Conservation (phyloP, 2,888 invertebrate genomes). For the Trissolcus japonicus region DNA sequence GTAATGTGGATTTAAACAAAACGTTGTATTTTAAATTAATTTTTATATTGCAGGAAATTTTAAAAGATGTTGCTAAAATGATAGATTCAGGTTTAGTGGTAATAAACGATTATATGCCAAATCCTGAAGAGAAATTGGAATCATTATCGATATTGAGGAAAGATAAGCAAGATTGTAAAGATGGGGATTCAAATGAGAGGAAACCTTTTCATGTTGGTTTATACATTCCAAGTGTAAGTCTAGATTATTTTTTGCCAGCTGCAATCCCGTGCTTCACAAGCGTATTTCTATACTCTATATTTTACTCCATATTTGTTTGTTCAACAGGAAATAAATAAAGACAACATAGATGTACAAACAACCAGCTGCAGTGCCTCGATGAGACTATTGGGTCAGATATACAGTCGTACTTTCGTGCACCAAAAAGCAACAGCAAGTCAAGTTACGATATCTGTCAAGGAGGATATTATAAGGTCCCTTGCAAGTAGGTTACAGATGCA, state of each 20-base stretch:
- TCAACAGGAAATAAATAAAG: conserved; percentile 28
- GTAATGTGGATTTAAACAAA: background rate
- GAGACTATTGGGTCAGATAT: conserved; percentile 84
- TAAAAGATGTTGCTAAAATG: conserved; percentile 79
- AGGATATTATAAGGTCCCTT: conserved; percentile 90
- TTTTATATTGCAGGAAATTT: conserved; percentile 78
- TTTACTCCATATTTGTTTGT: too few relatives aligned
- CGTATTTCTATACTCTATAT: too few relatives aligned
- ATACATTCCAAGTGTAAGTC: conserved; percentile 84
- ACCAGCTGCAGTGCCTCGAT: conserved; percentile 81
- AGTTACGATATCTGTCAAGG: conserved; percentile 84
- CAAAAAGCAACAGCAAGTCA: conserved; percentile 85
- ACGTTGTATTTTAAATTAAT: background rate
- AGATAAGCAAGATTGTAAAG: conserved; percentile 76
- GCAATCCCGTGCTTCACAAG: too few relatives aligned
- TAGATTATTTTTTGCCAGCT: background rate
- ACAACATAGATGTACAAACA: conserved; percentile 58
- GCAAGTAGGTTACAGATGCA: conserved; percentile 92
- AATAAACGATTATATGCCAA: conserved; percentile 84
- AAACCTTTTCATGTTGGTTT: conserved; percentile 81
- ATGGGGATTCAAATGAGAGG: conserved; percentile 68
- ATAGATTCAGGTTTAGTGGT: conserved; percentile 83
- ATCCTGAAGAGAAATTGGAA: conserved; percentile 81
- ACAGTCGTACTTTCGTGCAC: conserved; percentile 87
- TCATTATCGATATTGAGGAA: conserved; percentile 81